Evolutionary conservation across 2,888 invertebrate species (phyloP).

Genomic region (Acanthosoma haemorrhoidale): DNA sequence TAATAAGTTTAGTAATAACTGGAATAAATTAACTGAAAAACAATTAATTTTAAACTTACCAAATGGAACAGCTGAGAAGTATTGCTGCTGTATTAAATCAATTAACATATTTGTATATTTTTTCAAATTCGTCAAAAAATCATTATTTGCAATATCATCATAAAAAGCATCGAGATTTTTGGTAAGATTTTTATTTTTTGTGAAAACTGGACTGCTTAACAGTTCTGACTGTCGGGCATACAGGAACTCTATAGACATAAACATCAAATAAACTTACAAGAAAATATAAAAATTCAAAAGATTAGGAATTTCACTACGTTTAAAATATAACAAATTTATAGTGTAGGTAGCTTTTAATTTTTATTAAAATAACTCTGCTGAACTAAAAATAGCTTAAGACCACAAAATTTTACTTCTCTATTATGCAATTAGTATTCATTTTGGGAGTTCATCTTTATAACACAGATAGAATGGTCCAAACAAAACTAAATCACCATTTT

Average conservation of each 20-base stretch:
- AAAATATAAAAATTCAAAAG: too few species aligned
- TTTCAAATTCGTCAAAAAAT: conserved; percentile 68
- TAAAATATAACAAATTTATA: too few species aligned
- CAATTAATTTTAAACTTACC: conserved; percentile 47
- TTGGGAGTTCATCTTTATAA: too few species aligned
- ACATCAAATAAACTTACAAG: background rate
- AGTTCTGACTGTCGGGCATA: conserved; percentile 73
- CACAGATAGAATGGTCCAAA: too few species aligned
- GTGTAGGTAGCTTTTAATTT: too few species aligned
- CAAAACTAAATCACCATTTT: too few species aligned
- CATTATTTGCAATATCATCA: conserved; percentile 69
- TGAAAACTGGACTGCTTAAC: conserved; percentile 74
- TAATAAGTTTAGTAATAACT: background rate
- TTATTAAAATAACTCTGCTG: too few species aligned
- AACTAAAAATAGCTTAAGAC: too few species aligned
- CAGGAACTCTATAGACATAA: conserved; percentile 58
- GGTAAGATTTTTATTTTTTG: conserved; percentile 70
- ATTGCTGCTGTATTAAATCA: conserved; percentile 62
- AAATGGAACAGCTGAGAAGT: conserved; percentile 62
- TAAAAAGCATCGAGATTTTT: conserved; percentile 74
- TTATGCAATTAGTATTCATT: too few species aligned
- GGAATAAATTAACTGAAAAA: background rate
- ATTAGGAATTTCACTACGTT: too few species aligned
- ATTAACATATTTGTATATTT: conserved; percentile 66
- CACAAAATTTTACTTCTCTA: too few species aligned